phyloP scores from a whole-genome alignment of 2,113 vertebrate species.

The Neomonachus schauinslandi region DNA sequence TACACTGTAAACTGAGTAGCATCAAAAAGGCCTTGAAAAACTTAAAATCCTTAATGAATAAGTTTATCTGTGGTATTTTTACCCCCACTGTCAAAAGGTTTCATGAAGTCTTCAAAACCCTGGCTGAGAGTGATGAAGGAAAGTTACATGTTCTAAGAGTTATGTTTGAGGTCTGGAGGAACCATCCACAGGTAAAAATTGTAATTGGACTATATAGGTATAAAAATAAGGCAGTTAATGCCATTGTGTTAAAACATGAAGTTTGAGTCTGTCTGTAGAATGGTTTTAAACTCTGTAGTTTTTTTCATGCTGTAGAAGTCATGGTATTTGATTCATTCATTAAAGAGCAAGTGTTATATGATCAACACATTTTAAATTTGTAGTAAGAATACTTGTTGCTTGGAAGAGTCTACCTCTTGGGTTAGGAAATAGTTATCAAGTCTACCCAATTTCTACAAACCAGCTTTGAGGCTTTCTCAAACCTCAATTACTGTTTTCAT shows the following conservation, averaged over 20 bases:
- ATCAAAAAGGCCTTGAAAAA: slow-evolving; percentile 30
- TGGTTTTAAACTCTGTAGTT: neutral
- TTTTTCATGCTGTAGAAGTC: neutral
- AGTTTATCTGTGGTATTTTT: slow-evolving; percentile 31
- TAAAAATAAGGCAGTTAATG: neutral
- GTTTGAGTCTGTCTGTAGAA: neutral
- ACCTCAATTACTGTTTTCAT: neutral
- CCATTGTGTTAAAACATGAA: slow-evolving; percentile 1
- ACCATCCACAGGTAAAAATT: slow-evolving; percentile 94
- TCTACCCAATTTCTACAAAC: slow-evolving; percentile 8
- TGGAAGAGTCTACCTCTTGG: neutral
- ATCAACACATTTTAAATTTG: slow-evolving; percentile 7
- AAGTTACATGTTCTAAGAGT: slow-evolving; percentile 96
- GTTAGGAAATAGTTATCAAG: neutral
- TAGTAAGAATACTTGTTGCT: neutral
- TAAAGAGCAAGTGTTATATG: neutral
- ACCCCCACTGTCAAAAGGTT: slow-evolving; percentile 88
- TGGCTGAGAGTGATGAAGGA: slow-evolving; percentile 97
- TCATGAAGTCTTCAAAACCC: slow-evolving; percentile 96
- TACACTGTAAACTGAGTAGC: slow-evolving; percentile 34
- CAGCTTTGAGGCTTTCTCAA: neutral
- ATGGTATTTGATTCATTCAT: neutral
- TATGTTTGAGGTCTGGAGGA: slow-evolving; percentile 96
- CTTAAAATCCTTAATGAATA: slow-evolving; percentile 1
- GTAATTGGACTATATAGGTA: neutral